Conservation (phyloP, 2,888 invertebrate genomes). For the Chironomus riparius region DNA sequence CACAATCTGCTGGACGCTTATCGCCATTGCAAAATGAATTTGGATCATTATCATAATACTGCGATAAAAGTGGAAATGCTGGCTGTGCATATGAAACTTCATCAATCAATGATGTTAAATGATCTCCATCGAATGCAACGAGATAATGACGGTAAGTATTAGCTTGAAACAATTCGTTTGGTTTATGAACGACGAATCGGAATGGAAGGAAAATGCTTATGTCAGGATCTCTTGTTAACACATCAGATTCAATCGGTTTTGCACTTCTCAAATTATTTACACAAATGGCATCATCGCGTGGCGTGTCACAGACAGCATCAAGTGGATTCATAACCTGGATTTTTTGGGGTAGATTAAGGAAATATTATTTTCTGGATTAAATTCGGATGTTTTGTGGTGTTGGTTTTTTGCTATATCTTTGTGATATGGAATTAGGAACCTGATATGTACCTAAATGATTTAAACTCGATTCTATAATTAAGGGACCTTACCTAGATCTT, state of each 20-base stretch:
- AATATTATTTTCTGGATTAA: too few relatives aligned
- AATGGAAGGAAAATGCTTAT: slow-evolving; percentile 74
- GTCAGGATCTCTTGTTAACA: slow-evolving; percentile 65
- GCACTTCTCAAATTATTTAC: slow-evolving; percentile 67
- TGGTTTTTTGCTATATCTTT: not conserved
- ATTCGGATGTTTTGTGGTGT: not conserved
- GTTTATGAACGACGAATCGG: slow-evolving; percentile 63
- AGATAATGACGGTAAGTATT: slow-evolving; percentile 62
- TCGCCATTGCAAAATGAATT: slow-evolving; percentile 71
- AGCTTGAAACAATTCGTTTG: slow-evolving; percentile 61
- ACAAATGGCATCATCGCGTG: slow-evolving; percentile 62
- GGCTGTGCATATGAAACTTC: slow-evolving; percentile 70
- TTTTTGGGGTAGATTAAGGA: too few relatives aligned
- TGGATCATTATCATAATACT: slow-evolving; percentile 62
- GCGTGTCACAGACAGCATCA: slow-evolving; percentile 64
- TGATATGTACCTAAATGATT: too few relatives aligned
- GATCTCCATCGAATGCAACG: slow-evolving; percentile 66
- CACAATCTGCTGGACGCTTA: slow-evolving; percentile 63
- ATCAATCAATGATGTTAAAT: slow-evolving; percentile 65
- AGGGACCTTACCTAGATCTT: too few relatives aligned
- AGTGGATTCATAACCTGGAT: slow-evolving; percentile 64
- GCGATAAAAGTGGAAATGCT: slow-evolving; percentile 69
- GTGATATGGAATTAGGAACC: too few relatives aligned
- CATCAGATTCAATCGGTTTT: slow-evolving; percentile 56
- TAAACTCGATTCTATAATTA: too few relatives aligned